Evolutionary conservation across 2,797 vertebrate genomes (phyloP).

Genomic region (Antennarius maculatus): DNA sequence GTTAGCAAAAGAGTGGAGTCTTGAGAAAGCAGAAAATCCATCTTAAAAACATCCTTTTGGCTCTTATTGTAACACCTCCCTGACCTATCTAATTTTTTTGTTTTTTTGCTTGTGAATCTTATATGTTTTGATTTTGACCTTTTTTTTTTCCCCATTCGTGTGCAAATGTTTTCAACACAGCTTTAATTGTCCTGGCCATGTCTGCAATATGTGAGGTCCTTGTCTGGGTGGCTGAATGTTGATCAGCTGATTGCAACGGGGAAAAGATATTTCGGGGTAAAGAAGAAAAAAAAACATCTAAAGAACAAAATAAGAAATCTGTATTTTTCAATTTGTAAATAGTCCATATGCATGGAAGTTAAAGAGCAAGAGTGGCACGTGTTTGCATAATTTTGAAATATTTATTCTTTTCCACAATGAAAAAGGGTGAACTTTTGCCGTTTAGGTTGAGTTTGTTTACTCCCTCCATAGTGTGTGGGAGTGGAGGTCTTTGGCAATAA

Average conservation of each 20-base stretch:
- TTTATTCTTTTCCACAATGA: slow-evolving; percentile 99
- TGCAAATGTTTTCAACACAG: slow-evolving; percentile 89
- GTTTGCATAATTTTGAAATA: slow-evolving; percentile 99
- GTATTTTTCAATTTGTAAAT: slow-evolving; percentile 99
- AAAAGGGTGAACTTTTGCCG: slow-evolving; percentile 90
- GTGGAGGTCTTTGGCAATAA: slow-evolving; percentile 70
- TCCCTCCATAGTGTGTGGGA: slow-evolving; percentile 59
- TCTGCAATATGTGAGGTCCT: slow-evolving; percentile 76
- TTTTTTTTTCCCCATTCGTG: slow-evolving; percentile 75
- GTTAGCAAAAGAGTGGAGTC: slow-evolving; percentile 88
- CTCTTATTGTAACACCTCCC: slow-evolving; percentile 91
- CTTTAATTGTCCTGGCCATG: slow-evolving; percentile 89
- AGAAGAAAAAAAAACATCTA: slow-evolving; percentile 76
- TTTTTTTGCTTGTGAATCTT: slow-evolving; percentile 81
- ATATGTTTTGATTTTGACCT: slow-evolving; percentile 80
- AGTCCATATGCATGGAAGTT: slow-evolving; percentile 98
- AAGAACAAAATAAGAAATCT: slow-evolving; percentile 85
- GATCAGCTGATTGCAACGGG: slow-evolving; percentile 85
- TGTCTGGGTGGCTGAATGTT: slow-evolving; percentile 84
- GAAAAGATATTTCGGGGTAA: slow-evolving; percentile 83
- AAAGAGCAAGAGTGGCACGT: slow-evolving; percentile 97
- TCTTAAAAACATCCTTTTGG: slow-evolving; percentile 84
- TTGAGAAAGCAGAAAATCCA: slow-evolving; percentile 86
- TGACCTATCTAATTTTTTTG: slow-evolving; percentile 80
- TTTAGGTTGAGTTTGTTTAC: slow-evolving; percentile 86